Evolutionary conservation across 2,888 invertebrate genomes (phyloP), one percentile per base, ranked within the genome.

Genomic region (Rosalia funebris): DNA sequence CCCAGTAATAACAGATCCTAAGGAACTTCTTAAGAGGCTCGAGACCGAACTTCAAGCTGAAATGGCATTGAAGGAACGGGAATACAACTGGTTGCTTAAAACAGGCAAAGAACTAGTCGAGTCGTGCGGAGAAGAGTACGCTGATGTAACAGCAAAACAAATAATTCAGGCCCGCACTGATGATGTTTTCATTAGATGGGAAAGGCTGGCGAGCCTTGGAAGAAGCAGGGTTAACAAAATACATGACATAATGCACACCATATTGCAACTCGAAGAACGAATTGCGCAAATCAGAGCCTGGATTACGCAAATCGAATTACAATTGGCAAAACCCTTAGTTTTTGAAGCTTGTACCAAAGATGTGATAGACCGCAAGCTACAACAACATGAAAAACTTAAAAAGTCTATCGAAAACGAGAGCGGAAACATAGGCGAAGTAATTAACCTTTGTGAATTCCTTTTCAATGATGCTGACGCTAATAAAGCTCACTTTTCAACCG

Each of bases 391-490:
- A 36, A 85, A 86, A 53, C 84, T 93, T 19, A 91, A 91, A 74
- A 89, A 88, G 60, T 87, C 86, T 3, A 90, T 95, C 37, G 92
- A 93, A 77, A 84, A 87, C 12, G 90, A 93, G 74, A 92, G 92
- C 75, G 87, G 87, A 45, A 89, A 91, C 71, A 87, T 95, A 2
- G 90, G 89, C 1, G 91, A 93, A 75, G 88, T 92, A 0, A 80
- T 94, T 1, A 93, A 92, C 75, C 85, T 91, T 11, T 92, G 92
- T 72, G 92, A 93, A 72, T 84, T 92, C 42, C 81, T 93, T 1
- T 82, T 93, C 42, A 90, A 86, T 71, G 92, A 93, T 71, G 87
- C 89, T 1, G 91, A 92, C 68, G 84, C 88, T 0, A 87, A 88
- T 79, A 90, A 89, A 72, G 87, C 88, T 0, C 88, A 91, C 69